Evolutionary conservation across 2,888 invertebrate species (phyloP).

Genomic region (Plagodis dolabraria): DNA sequence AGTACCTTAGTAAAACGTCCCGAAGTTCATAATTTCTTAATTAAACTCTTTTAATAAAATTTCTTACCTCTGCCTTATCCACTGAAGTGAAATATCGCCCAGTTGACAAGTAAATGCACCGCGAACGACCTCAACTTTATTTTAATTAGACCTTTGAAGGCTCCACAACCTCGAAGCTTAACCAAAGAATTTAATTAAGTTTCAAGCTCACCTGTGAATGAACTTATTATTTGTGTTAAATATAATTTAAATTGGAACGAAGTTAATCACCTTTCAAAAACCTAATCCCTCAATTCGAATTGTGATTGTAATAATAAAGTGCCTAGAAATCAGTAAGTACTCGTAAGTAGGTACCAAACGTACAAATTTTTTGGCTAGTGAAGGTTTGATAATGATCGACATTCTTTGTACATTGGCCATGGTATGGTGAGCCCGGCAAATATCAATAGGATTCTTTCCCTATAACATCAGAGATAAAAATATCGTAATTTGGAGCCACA

Average conservation of each 20-base stretch:
- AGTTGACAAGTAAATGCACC: constrained; percentile 32
- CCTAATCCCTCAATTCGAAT: too few relatives aligned
- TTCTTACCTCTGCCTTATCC: not conserved
- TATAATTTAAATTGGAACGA: constrained; percentile 18
- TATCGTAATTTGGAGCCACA: too few relatives aligned
- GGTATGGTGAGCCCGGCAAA: too few relatives aligned
- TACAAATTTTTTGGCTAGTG: too few relatives aligned
- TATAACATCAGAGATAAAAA: too few relatives aligned
- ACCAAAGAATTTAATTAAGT: constrained; percentile 46
- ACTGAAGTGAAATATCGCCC: constrained; percentile 2
- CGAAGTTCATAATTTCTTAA: not conserved
- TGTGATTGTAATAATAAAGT: too few relatives aligned
- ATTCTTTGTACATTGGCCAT: too few relatives aligned
- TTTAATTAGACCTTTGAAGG: constrained; percentile 42
- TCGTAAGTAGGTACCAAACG: too few relatives aligned
- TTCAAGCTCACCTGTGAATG: constrained; percentile 37
- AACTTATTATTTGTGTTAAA: constrained; percentile 25
- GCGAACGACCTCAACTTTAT: constrained; percentile 40
- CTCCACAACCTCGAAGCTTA: constrained; percentile 32
- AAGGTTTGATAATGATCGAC: not conserved
- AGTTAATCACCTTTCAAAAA: constrained; percentile 7
- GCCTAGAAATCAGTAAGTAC: too few relatives aligned
- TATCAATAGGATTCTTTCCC: too few relatives aligned
- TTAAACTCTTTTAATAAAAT: not conserved
- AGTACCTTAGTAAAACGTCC: too few relatives aligned